phyloP scores from a whole-genome alignment of 2,797 vertebrate species.

The Parambassis ranga region DNA sequence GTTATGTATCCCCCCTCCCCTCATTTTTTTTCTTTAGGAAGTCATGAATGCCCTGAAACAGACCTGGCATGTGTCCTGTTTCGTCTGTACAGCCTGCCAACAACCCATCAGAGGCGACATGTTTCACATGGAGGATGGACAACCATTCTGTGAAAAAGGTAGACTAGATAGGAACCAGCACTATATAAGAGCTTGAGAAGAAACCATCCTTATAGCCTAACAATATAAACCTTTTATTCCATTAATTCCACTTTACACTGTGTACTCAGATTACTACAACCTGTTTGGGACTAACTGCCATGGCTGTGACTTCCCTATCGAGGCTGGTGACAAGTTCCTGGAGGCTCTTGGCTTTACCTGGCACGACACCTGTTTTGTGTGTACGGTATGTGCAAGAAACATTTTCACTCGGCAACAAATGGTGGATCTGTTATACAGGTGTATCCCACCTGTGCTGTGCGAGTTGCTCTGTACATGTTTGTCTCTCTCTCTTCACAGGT shows the following conservation, averaged over 20 bases:
- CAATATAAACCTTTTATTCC: no score
- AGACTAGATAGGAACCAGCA: neutral
- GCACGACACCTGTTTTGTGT: slow-evolving; percentile 99
- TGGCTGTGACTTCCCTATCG: slow-evolving; percentile 97
- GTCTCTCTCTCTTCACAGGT: slow-evolving; percentile 82
- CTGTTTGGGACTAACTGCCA: slow-evolving; percentile 94
- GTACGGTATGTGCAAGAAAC: slow-evolving; percentile 83
- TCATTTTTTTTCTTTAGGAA: slow-evolving; percentile 80
- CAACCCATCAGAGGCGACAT: slow-evolving; percentile 94
- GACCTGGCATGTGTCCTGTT: slow-evolving; percentile 97
- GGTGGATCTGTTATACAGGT: neutral
- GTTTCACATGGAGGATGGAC: slow-evolving; percentile 97
- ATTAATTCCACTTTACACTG: no score
- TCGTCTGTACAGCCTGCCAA: slow-evolving; percentile 91
- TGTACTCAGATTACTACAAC: slow-evolving; percentile 88
- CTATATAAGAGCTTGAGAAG: neutral
- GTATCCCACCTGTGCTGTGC: neutral
- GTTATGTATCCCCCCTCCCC: no score
- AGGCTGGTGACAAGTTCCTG: slow-evolving; percentile 96
- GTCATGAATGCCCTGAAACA: slow-evolving; percentile 98
- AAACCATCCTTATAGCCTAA: neutral
- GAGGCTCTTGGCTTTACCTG: slow-evolving; percentile 93
- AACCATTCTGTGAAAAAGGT: slow-evolving; percentile 97
- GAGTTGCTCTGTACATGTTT: slow-evolving; percentile 1
- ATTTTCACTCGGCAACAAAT: neutral